Conservation (phyloP, 2,888 invertebrate genomes). For the Hyposoter didymator region DNA sequence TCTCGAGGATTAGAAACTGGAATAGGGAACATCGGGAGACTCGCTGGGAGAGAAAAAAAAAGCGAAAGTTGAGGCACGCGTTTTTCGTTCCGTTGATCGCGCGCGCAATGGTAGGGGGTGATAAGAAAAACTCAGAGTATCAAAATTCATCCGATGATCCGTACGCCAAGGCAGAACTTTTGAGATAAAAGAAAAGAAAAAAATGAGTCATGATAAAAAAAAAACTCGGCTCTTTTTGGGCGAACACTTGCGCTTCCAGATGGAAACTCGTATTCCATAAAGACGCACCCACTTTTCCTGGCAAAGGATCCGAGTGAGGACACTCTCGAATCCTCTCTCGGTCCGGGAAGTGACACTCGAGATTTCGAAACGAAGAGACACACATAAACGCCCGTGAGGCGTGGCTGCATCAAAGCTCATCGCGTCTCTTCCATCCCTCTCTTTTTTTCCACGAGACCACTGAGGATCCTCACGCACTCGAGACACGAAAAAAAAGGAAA, state of each 20-base stretch:
- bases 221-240: background rate
- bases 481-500: conserved; percentile 22
- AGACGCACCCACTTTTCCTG: conserved; percentile 60
- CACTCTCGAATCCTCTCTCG: conserved; percentile 46
- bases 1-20: conserved; percentile 41
- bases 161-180: background rate
- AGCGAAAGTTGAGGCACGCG: conserved; percentile 30
- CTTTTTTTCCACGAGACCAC: conserved; percentile 40
- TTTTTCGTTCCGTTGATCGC: conserved; percentile 34
- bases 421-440: conserved; percentile 39
- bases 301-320: conserved; percentile 45
- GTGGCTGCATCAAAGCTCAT: conserved; percentile 58
- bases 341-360: conserved; percentile 66
- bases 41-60: background rate
- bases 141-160: conserved; percentile 24
- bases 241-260: conserved; percentile 60
- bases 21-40: conserved; percentile 48
- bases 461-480: conserved; percentile 50
- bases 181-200: conserved; percentile 47
- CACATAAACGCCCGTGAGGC: conserved; percentile 55
- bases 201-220: conserved; percentile 22
- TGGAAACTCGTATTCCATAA: conserved; percentile 55
- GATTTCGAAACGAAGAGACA: conserved; percentile 52
- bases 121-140: conserved; percentile 35
- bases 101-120: background rate